Percentiles rank a stretch among this genome's conserved stretches.
Conservation (phyloP, 1,140 invertebrate species). For the Nymphalis io region DNA sequence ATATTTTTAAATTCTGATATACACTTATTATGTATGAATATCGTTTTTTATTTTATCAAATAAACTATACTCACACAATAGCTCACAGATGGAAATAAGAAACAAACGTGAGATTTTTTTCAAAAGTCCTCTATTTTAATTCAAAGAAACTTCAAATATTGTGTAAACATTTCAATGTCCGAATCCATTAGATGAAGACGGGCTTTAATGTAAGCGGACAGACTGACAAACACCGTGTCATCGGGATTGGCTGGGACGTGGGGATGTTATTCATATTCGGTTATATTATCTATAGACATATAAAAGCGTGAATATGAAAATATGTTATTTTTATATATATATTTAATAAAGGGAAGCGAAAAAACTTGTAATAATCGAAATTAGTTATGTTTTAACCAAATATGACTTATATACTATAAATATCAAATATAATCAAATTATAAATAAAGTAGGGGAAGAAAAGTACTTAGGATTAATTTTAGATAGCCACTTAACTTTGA, state of each 20-base stretch:
- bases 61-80: constrained; percentile 14
- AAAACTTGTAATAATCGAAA: no score
- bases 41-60: background rate
- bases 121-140: constrained; percentile 31
- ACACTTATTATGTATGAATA: no score
- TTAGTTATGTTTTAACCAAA: no score
- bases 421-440: no score
- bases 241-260: constrained; percentile 14
- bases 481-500: no score
- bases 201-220: constrained; percentile 54
- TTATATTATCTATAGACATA: background rate
- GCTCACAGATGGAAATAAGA: background rate
- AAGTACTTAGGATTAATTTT: no score
- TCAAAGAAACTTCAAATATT: constrained; percentile 44
- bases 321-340: no score
- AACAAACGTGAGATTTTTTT: background rate
- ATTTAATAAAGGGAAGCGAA: no score
- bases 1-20: no score
- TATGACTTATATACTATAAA: no score
- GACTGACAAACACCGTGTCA: constrained; percentile 56
- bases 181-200: constrained; percentile 67
- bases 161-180: constrained; percentile 50
- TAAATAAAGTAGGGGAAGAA: no score
- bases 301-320: no score
- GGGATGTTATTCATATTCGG: background rate